Evolutionary conservation across 2,888 invertebrate species (phyloP), one percentile per base, ranked within the genome.

Genomic region (Pomacea canaliculata): DNA sequence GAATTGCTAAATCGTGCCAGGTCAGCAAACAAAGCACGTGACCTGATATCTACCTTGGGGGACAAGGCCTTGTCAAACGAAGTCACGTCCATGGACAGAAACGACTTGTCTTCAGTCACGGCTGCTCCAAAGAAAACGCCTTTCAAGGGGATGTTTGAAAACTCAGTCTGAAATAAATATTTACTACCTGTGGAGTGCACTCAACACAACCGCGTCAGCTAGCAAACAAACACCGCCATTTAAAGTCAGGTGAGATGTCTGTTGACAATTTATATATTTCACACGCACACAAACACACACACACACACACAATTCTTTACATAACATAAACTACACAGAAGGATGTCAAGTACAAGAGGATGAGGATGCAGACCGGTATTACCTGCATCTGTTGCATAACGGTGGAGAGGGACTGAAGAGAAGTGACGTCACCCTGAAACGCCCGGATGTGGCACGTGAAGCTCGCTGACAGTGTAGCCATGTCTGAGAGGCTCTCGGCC

Each of bases 101-200:
- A 69, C 7, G 81, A 56, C 12, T 73, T 67, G 69, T 83, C 82
- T 16, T 80, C 76, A 3, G 85, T 68, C 46, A 85, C 82, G 67
- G 82, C 85, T 9, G 84, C 86, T n/a, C 85, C 84, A 66, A 83
- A 83, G 73, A 87, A 84, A 23, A 87, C 76, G 7, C 87, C 86
- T 72, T 81, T 81, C 2, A 84, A 63, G n/a, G n/a, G 37, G 19
- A 78, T 19, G n/a, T 19, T 59, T 8, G 23, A 18, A n/a, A 60
- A 19, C 23, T 63, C 62, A 56, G 51, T 56, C 51, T 56, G 51
- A 56, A 56, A 56, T 16, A 56, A 4, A 56, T 13, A 56, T 56
- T 37, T 37, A 37, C 37, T 37, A 37, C 37, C 37, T 37, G 37
- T 37, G 37, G 5, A 37, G 37, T 37, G 37, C 37, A 37, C 37